Conservation (phyloP, 2,797 vertebrate genomes). For the Anniella stebbinsi region DNA sequence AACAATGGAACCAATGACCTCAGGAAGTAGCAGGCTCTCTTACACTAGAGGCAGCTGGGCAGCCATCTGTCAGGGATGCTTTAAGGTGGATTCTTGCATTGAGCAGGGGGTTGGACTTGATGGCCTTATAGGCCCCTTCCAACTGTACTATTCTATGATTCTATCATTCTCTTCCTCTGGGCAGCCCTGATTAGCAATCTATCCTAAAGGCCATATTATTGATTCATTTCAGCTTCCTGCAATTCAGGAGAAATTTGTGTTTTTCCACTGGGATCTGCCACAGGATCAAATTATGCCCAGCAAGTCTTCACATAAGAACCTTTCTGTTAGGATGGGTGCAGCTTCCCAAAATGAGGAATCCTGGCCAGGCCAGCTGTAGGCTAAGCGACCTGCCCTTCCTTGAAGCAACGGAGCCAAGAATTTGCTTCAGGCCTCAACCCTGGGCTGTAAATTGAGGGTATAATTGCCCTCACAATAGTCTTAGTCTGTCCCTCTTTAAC, state of each 20-base stretch:
- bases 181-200: no score
- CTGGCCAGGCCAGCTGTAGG: no score
- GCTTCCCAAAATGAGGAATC: background rate
- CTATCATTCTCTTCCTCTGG: no score
- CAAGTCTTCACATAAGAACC: background rate
- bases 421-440: background rate
- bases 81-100: no score
- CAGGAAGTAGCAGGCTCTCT: no score
- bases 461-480: background rate
- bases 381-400: background rate
- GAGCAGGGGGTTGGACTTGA: no score
- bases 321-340: background rate
- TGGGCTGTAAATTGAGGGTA: background rate
- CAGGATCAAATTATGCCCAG: background rate
- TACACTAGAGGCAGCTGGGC: no score
- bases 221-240: background rate
- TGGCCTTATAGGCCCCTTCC: no score
- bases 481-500: background rate
- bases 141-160: no score
- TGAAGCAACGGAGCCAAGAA: background rate
- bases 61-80: no score
- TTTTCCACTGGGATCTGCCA: background rate
- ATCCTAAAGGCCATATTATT: no score
- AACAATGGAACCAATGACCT: no score
- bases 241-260: background rate